Evolutionary conservation across 2,888 invertebrate genomes (phyloP).

Genomic region (Drosophila hawaiiensis): DNA sequence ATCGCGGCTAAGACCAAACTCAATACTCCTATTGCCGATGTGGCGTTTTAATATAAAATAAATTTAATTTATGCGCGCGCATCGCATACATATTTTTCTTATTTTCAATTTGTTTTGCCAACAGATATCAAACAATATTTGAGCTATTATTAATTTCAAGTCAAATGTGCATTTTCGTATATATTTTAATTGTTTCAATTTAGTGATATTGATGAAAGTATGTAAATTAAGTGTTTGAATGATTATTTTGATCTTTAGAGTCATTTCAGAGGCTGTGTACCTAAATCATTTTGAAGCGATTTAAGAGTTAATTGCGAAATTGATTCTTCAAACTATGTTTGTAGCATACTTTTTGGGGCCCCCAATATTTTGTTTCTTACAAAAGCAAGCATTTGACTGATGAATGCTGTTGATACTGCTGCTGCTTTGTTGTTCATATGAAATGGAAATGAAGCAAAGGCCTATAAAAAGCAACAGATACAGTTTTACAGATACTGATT

Average conservation of each 20-base stretch:
- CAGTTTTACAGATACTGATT: constrained; percentile 62
- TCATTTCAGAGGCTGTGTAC: not conserved
- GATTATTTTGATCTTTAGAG: not conserved
- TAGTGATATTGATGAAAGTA: not conserved
- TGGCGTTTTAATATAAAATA: constrained; percentile 17
- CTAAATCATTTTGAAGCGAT: not conserved
- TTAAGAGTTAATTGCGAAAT: constrained; percentile 1
- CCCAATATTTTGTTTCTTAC: constrained; percentile 4
- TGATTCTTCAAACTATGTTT: constrained; percentile 2
- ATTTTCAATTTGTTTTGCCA: constrained; percentile 9
- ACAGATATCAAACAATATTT: constrained; percentile 23
- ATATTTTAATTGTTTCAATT: not conserved
- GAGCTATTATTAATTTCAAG: not conserved
- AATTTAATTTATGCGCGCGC: constrained; percentile 18
- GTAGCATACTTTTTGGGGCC: constrained; percentile 28
- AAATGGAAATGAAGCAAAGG: constrained; percentile 68
- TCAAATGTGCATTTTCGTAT: not conserved
- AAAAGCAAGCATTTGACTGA: constrained; percentile 9
- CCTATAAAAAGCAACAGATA: constrained; percentile 76
- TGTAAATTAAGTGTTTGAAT: not conserved
- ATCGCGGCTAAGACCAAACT: constrained; percentile 7
- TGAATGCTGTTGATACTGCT: constrained; percentile 5
- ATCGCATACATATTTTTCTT: not conserved
- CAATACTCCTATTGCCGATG: not conserved
- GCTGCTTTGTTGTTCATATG: constrained; percentile 32